phyloP scores from a whole-genome alignment of 2,888 invertebrate genomes.

The Allolobophora icterica region DNA sequence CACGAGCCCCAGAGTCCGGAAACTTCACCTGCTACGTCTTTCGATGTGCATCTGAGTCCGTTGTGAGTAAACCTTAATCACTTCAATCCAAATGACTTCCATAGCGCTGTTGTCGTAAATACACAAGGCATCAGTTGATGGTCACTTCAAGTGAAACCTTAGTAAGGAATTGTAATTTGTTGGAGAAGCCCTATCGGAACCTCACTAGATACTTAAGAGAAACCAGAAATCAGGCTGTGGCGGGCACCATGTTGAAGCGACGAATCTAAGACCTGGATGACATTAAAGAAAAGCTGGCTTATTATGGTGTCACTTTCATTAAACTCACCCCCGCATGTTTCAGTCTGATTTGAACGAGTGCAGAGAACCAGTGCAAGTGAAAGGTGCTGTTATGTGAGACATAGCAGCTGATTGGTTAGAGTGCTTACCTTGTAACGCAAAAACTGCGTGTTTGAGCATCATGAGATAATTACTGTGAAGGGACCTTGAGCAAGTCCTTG shows the following conservation, averaged over 20 bases:
- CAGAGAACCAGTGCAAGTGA: background rate
- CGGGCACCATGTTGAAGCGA: no score
- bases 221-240: no score
- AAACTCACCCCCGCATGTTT: background rate
- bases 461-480: no score
- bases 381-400: no score
- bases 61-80: conserved; percentile 55
- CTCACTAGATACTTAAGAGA: no score
- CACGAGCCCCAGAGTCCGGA: conserved; percentile 75
- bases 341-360: background rate
- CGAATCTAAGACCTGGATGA: background rate
- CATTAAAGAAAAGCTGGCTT: background rate
- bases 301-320: background rate
- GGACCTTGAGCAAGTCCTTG: no score
- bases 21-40: conserved; percentile 85
- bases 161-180: background rate
- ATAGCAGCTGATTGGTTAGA: no score
- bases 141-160: background rate
- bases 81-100: background rate
- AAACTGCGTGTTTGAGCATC: no score
- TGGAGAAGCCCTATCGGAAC: no score
- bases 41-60: conserved; percentile 80
- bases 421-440: no score
- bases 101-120: background rate
- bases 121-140: background rate